Percentiles rank a stretch among this genome's conserved stretches.
phyloP scores from a whole-genome alignment of 2,797 vertebrate genomes.

The Parambassis ranga region DNA sequence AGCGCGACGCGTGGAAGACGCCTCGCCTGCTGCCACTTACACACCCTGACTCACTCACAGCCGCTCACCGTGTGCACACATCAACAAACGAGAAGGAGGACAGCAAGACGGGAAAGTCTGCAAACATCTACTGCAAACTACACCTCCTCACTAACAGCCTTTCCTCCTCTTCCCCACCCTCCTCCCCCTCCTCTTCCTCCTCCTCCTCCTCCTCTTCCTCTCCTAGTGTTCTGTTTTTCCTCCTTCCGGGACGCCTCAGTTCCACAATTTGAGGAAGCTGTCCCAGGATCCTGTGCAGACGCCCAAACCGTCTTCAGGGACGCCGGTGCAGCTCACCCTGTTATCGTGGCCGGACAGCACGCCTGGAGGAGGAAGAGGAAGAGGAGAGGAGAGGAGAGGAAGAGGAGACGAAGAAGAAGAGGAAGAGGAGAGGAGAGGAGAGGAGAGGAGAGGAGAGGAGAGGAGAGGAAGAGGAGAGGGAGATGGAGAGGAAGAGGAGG shows the following conservation, averaged over 20 bases:
- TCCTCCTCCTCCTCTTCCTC: background rate
- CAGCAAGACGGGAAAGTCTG: constrained; percentile 9
- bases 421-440: background rate
- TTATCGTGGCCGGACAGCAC: constrained; percentile 96
- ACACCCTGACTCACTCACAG: constrained; percentile 43
- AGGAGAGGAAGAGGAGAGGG: background rate
- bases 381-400: background rate
- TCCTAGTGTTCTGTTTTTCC: background rate
- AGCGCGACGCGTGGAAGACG: constrained; percentile 36
- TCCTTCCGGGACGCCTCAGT: constrained; percentile 72
- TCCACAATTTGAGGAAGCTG: constrained; percentile 98
- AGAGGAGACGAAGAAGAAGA: no score
- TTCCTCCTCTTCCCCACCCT: background rate
- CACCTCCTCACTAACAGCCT: background rate
- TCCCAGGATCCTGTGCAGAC: constrained; percentile 98
- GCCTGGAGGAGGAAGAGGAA: constrained; percentile 43
- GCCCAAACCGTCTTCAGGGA: constrained; percentile 91
- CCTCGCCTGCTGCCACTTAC: constrained; percentile 50
- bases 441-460: background rate
- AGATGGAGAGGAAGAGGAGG: background rate
- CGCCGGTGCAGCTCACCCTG: constrained; percentile 95
- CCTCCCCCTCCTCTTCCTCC: background rate
- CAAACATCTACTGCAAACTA: background rate
- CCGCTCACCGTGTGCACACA: constrained; percentile 44
- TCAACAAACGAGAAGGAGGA: constrained; percentile 43